Evolutionary conservation across 2,888 invertebrate genomes (phyloP).

Genomic region (Drosophila parthenogenetica): DNA sequence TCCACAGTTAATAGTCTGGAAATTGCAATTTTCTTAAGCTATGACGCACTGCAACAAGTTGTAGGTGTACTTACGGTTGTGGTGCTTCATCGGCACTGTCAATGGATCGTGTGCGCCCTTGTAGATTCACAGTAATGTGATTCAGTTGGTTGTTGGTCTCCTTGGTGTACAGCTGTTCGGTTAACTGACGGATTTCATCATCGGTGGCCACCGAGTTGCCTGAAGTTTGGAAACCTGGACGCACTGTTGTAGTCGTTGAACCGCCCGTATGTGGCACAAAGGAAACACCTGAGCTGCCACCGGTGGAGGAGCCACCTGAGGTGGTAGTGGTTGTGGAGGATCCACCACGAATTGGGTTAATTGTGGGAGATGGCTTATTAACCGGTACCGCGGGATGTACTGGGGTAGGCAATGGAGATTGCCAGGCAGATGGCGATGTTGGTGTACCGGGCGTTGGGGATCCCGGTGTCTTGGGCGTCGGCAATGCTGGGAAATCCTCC

Average conservation of each 20-base stretch:
- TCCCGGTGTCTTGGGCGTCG: constrained; percentile 67
- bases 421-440: constrained; percentile 69
- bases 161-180: constrained; percentile 90
- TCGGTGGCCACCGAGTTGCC: constrained; percentile 87
- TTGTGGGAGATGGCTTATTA: constrained; percentile 25
- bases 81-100: constrained; percentile 90
- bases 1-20: constrained; percentile 89
- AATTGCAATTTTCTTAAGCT: neutral
- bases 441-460: constrained; percentile 43
- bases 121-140: constrained; percentile 90
- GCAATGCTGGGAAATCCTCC: constrained; percentile 82
- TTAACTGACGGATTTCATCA: constrained; percentile 88
- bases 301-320: neutral
- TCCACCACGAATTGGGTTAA: constrained; percentile 11
- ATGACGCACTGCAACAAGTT: neutral
- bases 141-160: constrained; percentile 91
- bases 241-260: constrained; percentile 69
- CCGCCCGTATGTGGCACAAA: constrained; percentile 74
- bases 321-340: constrained; percentile 21
- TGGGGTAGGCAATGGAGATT: constrained; percentile 68
- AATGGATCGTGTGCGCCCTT: constrained; percentile 90
- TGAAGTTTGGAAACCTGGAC: constrained; percentile 73
- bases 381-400: constrained; percentile 38
- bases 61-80: constrained; percentile 87
- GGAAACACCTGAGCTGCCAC: constrained; percentile 63